phyloP scores from a whole-genome alignment of 2,113 vertebrate species.

The Pelodiscus sinensis region DNA sequence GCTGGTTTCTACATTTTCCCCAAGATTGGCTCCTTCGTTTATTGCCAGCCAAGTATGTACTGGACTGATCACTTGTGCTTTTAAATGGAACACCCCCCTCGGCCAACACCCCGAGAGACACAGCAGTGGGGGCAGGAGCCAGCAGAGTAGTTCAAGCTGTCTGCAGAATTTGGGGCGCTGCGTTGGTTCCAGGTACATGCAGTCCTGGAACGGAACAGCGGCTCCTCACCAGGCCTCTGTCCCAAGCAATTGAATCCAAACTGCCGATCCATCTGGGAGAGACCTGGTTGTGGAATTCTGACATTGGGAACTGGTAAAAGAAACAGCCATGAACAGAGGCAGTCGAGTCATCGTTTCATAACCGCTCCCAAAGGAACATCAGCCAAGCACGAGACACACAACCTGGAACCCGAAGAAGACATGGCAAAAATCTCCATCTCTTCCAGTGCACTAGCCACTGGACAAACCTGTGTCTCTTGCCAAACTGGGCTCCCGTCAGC shows the following conservation, averaged over 20 bases:
- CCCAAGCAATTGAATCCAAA: background rate
- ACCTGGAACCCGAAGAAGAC: background rate
- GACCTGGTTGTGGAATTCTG: background rate
- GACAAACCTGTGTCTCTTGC: rapidly evolving
- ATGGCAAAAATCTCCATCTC: background rate
- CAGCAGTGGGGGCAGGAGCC: background rate
- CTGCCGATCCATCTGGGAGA: too few species aligned
- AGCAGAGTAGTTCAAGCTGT: background rate
- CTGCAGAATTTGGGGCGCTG: background rate
- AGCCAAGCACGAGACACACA: background rate
- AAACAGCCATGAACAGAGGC: background rate
- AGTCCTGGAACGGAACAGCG: too few species aligned
- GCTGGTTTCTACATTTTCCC: background rate
- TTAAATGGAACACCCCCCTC: too few species aligned
- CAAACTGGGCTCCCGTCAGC: rapidly evolving
- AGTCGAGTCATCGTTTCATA: rapidly evolving
- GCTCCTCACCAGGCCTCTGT: background rate
- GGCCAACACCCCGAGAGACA: background rate
- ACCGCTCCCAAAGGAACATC: background rate
- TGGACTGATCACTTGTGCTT: too few species aligned
- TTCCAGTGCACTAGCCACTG: background rate
- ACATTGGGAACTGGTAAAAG: background rate
- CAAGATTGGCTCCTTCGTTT: background rate
- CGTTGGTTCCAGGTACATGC: background rate
- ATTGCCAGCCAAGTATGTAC: rapidly evolving